Base-by-base conservation (phyloP, 2,113 vertebrate species). In the Anolis sagrei region DNA sequence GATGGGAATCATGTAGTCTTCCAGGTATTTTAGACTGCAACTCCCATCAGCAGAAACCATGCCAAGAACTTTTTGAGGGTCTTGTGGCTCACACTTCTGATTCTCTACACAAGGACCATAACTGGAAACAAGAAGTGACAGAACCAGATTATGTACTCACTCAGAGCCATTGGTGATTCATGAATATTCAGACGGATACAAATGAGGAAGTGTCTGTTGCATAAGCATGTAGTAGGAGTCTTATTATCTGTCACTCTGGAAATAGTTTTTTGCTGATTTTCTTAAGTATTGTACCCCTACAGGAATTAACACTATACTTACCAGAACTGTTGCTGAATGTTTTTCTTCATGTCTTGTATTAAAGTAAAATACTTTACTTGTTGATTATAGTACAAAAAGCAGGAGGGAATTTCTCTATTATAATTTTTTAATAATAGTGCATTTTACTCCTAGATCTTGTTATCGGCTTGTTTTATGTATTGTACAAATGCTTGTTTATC, bases 201-300 rank as follows among this genome's bases (percentile, higher is more conserved):
- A 89, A 62, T 81, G 70, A 82, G 54, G 51, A 69, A 88, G 82
- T 0, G 0, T 86, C 66, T 88, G 23, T 64, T 21, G 81, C 85
- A 0, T 85, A 32, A 1, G 29, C 51, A 86, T 81, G 18, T 86
- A 86, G 89, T 91, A 89, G 75, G 64, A 80, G 83, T 82, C 70
- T 93, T 88, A 82, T 79, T 91, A 77, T 91, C 84, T 89, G 81
- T 93, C 61, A 89, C 1, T 1, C 58, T 86, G 48, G 74, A 87
- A 90, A 69, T 83, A 7, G 61, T 69, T 90, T 90, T 89, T 85
- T 91, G 73, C 77, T 87, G 74, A 1, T 54, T 89, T 81, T 86
- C 84, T 75, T 89, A 88, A 29, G 84, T 88, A 84, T 81, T 84
- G 21, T 88, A 62, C 61, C 81, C 85, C 79, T n/a, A 62, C 87